Conservation (phyloP, 2,797 vertebrate species). For the Lindbergichthys nudifrons region DNA sequence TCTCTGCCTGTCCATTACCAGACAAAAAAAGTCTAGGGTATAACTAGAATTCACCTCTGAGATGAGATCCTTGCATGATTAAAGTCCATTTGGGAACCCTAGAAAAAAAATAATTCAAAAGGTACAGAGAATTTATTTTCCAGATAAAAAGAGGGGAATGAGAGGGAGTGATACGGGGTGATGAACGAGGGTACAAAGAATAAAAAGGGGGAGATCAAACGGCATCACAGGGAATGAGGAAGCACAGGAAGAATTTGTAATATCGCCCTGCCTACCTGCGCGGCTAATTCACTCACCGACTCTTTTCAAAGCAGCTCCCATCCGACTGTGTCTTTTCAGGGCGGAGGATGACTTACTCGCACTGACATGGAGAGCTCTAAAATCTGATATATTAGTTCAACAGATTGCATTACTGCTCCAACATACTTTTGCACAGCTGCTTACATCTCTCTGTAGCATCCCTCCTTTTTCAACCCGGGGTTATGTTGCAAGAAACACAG, state of each 20-base stretch:
- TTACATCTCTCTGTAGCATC: constrained; percentile 37
- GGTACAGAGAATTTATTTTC: constrained; percentile 10
- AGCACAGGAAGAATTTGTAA: constrained; percentile 57
- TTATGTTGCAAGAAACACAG: constrained; percentile 30
- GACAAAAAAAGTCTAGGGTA: constrained; percentile 38
- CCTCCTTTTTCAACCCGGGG: constrained; percentile 15
- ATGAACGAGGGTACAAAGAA: constrained; percentile 46
- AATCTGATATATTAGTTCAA: constrained; percentile 62
- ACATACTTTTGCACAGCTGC: constrained; percentile 64
- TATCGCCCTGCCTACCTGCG: constrained; percentile 37
- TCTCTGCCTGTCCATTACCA: constrained; percentile 44
- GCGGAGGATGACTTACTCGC: constrained; percentile 55
- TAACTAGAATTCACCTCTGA: constrained; percentile 28
- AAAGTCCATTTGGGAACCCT: constrained; percentile 41
- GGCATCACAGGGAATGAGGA: constrained; percentile 69
- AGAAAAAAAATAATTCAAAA: constrained; percentile 15
- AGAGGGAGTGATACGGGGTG: constrained; percentile 32
- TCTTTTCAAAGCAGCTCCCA: constrained; percentile 35
- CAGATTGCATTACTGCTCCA: constrained; percentile 60
- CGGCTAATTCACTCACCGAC: constrained; percentile 55
- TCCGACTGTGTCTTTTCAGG: constrained; percentile 44
- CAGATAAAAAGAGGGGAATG: constrained; percentile 34
- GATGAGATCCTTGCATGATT: constrained; percentile 45
- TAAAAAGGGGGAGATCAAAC: constrained; percentile 61
- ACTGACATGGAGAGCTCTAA: constrained; percentile 53